These are phyloP conservation scores for Chaetorhynchus papuensis DNA, from an alignment of 2,113 vertebrate species.

Conservation along the genomic window DNA sequence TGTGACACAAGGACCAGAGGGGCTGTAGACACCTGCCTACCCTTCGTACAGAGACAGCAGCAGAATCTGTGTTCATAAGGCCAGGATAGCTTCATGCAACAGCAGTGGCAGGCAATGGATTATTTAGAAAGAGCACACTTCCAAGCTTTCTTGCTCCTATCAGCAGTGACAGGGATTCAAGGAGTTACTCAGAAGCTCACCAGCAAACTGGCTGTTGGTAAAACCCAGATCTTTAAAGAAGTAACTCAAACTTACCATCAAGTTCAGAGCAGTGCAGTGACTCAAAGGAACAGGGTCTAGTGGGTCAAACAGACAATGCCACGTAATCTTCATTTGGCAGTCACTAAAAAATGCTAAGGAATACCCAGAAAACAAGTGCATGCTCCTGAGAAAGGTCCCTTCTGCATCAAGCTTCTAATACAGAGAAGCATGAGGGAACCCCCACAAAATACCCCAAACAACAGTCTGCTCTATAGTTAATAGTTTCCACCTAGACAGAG, in stretches of 20 bases:
- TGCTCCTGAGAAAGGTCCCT: neutral
- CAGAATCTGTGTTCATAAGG: neutral
- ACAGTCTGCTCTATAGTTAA: neutral
- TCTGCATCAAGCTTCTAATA: neutral
- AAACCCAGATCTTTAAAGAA: neutral
- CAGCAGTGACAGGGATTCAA: neutral
- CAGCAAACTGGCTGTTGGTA: neutral
- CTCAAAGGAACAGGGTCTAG: neutral
- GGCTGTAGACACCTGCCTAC: neutral
- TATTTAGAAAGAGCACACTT: neutral
- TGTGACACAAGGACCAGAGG: neutral
- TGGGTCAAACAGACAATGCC: neutral
- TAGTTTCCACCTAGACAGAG: neutral
- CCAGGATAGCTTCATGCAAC: neutral
- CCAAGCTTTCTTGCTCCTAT: neutral
- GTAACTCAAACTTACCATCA: neutral
- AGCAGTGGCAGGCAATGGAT: accelerated
- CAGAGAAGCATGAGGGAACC: neutral
- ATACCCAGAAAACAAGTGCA: neutral
- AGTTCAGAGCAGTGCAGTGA: neutral
- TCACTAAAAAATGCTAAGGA: neutral
- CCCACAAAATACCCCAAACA: neutral
- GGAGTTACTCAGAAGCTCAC: neutral
- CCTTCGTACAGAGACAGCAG: accelerated
- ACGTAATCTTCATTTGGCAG: neutral